Percentiles rank a stretch among this genome's conserved stretches.
Evolutionary conservation across 2,888 invertebrate species (phyloP).

Genomic region (Corythucha ciliata): DNA sequence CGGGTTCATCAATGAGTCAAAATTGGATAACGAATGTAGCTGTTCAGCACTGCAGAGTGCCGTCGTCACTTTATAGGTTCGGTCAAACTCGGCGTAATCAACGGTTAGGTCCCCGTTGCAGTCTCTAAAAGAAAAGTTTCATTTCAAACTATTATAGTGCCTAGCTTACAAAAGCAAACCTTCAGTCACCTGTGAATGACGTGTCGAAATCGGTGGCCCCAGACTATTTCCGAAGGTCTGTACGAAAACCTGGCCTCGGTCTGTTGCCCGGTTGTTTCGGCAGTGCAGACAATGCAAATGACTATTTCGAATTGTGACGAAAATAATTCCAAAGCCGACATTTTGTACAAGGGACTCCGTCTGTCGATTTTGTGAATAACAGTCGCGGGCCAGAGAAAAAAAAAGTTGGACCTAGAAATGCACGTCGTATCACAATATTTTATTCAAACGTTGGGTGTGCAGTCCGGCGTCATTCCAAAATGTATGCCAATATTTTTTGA

Average conservation of each 20-base stretch:
- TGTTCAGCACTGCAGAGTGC: constrained; percentile 45
- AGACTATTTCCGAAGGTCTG: constrained; percentile 65
- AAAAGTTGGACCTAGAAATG: constrained; percentile 43
- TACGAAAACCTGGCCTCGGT: constrained; percentile 68
- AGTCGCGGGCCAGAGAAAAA: constrained; percentile 80
- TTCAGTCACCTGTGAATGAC: constrained; percentile 47
- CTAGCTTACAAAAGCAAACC: background rate
- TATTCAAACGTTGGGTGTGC: no score
- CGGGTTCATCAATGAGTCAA: no score
- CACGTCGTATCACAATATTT: no score
- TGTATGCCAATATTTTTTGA: no score
- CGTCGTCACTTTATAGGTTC: constrained; percentile 54
- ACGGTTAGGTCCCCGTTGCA: constrained; percentile 37
- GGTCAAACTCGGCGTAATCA: constrained; percentile 54
- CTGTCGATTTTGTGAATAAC: constrained; percentile 73
- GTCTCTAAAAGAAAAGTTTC: background rate
- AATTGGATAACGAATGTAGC: no score
- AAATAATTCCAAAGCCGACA: constrained; percentile 67
- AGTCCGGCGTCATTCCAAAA: no score
- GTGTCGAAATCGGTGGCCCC: constrained; percentile 71
- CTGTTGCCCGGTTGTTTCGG: constrained; percentile 63
- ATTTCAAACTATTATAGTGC: background rate
- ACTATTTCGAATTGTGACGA: constrained; percentile 68
- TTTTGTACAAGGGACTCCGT: constrained; percentile 66
- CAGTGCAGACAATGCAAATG: constrained; percentile 69